phyloP scores from a whole-genome alignment of 2,888 invertebrate genomes.

The Drosophila mimetica region DNA sequence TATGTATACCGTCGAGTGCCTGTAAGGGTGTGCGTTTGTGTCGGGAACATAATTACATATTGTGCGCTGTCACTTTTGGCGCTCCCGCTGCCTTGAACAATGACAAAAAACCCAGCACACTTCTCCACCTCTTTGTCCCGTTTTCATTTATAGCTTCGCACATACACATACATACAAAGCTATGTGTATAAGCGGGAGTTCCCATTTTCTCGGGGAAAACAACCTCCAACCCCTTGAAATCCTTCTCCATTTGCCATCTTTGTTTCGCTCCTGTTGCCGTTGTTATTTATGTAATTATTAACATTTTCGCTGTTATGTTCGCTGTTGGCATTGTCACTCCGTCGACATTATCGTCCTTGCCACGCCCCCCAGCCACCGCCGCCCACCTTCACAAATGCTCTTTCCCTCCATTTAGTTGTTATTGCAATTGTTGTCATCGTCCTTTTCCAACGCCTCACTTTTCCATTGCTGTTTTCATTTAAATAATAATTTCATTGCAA shows the following conservation, averaged over 20 bases:
- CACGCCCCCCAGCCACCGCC: background rate
- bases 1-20: slow-evolving; percentile 31
- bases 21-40: slow-evolving; percentile 48
- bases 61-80: slow-evolving; percentile 80
- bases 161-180: slow-evolving; percentile 17
- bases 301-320: slow-evolving; percentile 63
- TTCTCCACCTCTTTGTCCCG: slow-evolving; percentile 19
- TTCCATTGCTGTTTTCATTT: slow-evolving; percentile 73
- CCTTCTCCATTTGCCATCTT: slow-evolving; percentile 49
- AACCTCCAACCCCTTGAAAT: slow-evolving; percentile 1
- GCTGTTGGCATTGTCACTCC: slow-evolving; percentile 47
- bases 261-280: slow-evolving; percentile 57
- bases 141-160: slow-evolving; percentile 62
- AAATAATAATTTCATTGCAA: slow-evolving; percentile 81
- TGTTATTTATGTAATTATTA: slow-evolving; percentile 79
- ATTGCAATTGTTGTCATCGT: slow-evolving; percentile 47
- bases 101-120: slow-evolving; percentile 49
- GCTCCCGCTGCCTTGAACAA: slow-evolving; percentile 64
- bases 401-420: slow-evolving; percentile 36
- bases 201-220: slow-evolving; percentile 13
- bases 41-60: slow-evolving; percentile 79
- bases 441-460: slow-evolving; percentile 37
- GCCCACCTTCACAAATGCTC: background rate
- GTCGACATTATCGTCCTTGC: slow-evolving; percentile 54
- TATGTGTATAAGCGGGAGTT: slow-evolving; percentile 27